phyloP scores from a whole-genome alignment of 2,797 vertebrate genomes.

The Darevskia nairensis region DNA sequence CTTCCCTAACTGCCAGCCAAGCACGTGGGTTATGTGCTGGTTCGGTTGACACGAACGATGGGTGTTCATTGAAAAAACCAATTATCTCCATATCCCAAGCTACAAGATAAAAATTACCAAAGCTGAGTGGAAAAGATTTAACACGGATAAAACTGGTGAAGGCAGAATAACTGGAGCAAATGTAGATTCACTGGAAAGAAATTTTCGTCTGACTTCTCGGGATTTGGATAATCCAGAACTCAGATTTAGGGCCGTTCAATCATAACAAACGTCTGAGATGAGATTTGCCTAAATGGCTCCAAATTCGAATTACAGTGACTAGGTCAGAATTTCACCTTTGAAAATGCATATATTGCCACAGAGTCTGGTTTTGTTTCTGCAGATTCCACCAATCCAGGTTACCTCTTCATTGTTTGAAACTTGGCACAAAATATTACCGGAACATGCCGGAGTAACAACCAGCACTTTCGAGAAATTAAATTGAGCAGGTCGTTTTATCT shows the following conservation, averaged over 20 bases:
- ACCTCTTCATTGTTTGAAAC: background rate
- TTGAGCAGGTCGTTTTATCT: background rate
- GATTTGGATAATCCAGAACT: background rate
- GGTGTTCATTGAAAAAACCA: background rate
- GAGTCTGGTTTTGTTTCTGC: background rate
- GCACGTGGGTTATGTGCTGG: background rate
- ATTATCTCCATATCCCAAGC: background rate
- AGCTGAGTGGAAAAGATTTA: background rate
- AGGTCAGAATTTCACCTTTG: background rate
- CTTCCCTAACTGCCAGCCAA: background rate
- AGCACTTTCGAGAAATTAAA: slow-evolving; percentile 3
- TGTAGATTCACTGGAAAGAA: background rate
- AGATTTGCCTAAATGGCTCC: slow-evolving; percentile 1
- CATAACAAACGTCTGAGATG: background rate
- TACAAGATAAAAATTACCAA: slow-evolving; percentile 1
- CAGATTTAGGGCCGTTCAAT: background rate
- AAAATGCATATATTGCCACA: background rate
- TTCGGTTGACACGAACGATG: background rate
- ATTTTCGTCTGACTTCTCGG: background rate
- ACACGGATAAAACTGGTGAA: background rate
- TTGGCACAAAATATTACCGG: background rate
- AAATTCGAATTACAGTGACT: background rate
- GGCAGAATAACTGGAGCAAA: background rate
- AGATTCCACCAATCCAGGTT: background rate
- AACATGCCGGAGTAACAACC: background rate